Percentiles rank a stretch among this genome's conserved stretches.
phyloP scores from a whole-genome alignment of 2,113 vertebrate genomes.

The Mobula birostris region DNA sequence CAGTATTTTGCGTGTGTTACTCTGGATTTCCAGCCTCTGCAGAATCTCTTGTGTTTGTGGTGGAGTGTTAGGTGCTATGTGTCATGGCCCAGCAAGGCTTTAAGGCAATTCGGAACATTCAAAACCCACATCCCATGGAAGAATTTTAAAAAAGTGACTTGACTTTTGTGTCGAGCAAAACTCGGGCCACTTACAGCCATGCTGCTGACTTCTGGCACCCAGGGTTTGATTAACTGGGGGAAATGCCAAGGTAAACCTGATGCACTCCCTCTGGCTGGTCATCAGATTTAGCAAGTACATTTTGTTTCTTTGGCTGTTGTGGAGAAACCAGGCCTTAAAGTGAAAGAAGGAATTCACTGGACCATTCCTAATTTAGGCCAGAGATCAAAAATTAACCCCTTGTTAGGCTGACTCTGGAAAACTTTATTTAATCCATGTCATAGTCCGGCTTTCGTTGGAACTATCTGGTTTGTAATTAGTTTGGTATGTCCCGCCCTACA shows the following conservation, averaged over 20 bases:
- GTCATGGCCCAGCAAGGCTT: too few relatives aligned
- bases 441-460: neutral
- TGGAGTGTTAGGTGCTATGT: too few relatives aligned
- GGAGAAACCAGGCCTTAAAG: neutral
- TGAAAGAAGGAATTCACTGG: neutral
- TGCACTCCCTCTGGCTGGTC: neutral
- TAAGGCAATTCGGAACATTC: too few relatives aligned
- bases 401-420: neutral
- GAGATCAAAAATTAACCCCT: neutral
- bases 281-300: neutral
- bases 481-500: neutral
- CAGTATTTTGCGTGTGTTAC: too few relatives aligned
- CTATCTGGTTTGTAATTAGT: neutral
- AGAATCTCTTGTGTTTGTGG: too few relatives aligned
- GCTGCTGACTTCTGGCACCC: neutral
- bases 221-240: neutral
- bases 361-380: neutral
- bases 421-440: neutral
- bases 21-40: too few relatives aligned
- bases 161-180: neutral
- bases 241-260: neutral
- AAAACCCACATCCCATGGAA: too few relatives aligned
- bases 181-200: neutral
- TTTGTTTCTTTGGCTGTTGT: neutral
- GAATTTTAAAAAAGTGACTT: neutral